Evolutionary conservation across 2,888 invertebrate species (phyloP).

Genomic region (Phasia obesa): DNA sequence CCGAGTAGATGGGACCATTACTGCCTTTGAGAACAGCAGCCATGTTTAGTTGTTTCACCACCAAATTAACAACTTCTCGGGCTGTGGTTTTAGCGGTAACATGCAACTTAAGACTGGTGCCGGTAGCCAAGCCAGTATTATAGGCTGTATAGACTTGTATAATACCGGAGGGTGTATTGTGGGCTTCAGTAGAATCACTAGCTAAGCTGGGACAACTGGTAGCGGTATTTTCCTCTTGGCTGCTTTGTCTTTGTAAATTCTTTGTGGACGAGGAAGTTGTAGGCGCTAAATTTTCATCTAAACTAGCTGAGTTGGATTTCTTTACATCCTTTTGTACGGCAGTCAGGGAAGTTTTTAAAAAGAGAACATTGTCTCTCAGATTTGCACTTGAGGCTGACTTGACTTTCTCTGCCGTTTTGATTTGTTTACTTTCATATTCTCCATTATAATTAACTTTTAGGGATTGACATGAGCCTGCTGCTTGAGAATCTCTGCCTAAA

Average conservation of each 20-base stretch:
- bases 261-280: slow-evolving; percentile 73
- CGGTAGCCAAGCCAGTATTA: slow-evolving; percentile 95
- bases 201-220: slow-evolving; percentile 75
- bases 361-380: slow-evolving; percentile 81
- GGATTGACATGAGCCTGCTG: slow-evolving; percentile 75
- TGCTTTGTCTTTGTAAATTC: slow-evolving; percentile 77
- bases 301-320: slow-evolving; percentile 64
- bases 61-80: slow-evolving; percentile 96
- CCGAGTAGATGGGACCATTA: slow-evolving; percentile 92
- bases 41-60: slow-evolving; percentile 97
- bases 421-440: slow-evolving; percentile 67
- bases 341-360: slow-evolving; percentile 83
- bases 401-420: slow-evolving; percentile 64
- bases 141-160: slow-evolving; percentile 97
- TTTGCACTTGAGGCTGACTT: slow-evolving; percentile 83
- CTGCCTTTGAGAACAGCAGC: slow-evolving; percentile 93
- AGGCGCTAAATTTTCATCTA: slow-evolving; percentile 70
- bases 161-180: slow-evolving; percentile 76
- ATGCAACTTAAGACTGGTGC: slow-evolving; percentile 96
- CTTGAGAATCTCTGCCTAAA: slow-evolving; percentile 84
- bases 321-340: slow-evolving; percentile 84
- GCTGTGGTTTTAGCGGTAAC: slow-evolving; percentile 96
- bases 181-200: slow-evolving; percentile 70
- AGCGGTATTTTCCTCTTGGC: slow-evolving; percentile 78
- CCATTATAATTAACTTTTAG: slow-evolving; percentile 69